Evolutionary conservation across 2,797 vertebrate genomes (phyloP).

Genomic region (Mus spretus): DNA sequence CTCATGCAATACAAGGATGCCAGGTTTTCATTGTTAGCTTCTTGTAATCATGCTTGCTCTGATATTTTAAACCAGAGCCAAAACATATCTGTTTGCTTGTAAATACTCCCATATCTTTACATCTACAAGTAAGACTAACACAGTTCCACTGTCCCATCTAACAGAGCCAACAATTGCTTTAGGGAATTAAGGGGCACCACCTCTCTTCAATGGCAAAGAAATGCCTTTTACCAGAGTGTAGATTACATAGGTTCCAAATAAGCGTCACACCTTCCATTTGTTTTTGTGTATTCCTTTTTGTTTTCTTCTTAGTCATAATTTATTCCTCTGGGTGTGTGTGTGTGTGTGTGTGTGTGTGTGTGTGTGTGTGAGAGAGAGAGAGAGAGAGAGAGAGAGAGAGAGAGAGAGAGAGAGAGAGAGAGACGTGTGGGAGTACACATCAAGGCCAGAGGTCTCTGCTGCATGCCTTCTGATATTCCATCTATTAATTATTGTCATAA

Average conservation of each 20-base stretch:
- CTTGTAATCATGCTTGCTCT: conserved; percentile 4
- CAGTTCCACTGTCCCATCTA: background rate
- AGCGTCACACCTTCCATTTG: conserved; percentile 5
- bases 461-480: background rate
- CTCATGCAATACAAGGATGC: background rate
- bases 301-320: background rate
- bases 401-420: no score
- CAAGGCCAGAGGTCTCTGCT: background rate
- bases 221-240: conserved; percentile 11
- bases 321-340: background rate
- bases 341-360: background rate
- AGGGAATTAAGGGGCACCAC: background rate
- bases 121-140: conserved; percentile 8
- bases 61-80: conserved; percentile 62
- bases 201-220: background rate
- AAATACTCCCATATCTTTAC: conserved; percentile 17
- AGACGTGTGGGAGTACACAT: background rate
- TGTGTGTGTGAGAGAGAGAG: background rate
- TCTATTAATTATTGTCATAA: background rate
- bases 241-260: conserved; percentile 3
- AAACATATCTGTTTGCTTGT: conserved; percentile 31
- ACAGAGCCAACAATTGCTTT: background rate
- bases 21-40: background rate
- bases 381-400: no score
- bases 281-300: background rate